Evolutionary conservation across 2,113 vertebrate genomes (phyloP).

Genomic region (Chionomys nivalis): DNA sequence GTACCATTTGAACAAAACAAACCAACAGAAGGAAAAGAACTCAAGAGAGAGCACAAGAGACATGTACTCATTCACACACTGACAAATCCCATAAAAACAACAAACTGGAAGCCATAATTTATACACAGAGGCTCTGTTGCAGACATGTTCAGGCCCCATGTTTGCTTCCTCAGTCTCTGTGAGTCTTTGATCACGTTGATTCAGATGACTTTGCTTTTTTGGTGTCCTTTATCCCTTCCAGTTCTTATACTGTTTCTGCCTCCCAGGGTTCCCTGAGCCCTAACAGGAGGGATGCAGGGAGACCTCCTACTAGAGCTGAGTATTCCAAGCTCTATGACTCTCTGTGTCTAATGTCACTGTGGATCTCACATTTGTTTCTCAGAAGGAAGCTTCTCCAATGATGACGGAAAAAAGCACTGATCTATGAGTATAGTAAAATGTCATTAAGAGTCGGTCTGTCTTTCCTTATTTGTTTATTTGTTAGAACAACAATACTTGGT

Average conservation of each 20-base stretch:
- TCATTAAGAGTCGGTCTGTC: not conserved
- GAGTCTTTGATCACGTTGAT: not conserved
- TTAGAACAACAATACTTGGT: not conserved
- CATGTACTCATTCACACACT: not conserved
- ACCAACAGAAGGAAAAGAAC: not conserved
- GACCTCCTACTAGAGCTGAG: too few relatives aligned
- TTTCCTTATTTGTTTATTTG: not conserved
- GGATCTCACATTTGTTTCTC: too few relatives aligned
- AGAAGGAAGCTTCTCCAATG: not conserved
- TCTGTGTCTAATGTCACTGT: not conserved
- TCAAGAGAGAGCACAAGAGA: not conserved
- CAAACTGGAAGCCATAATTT: not conserved
- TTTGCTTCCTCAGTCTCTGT: not conserved
- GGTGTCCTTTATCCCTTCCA: not conserved
- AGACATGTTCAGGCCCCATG: not conserved
- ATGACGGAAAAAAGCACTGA: not conserved
- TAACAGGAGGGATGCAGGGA: not conserved
- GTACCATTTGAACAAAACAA: not conserved
- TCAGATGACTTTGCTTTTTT: not conserved
- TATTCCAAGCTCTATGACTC: not conserved
- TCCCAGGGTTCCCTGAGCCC: not conserved
- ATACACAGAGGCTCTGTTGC: not conserved
- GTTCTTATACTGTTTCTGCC: not conserved
- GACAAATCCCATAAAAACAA: not conserved
- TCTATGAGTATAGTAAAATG: not conserved